Percentiles rank a stretch among this genome's conserved stretches.
These are phyloP conservation scores for Drosophila paulistorum DNA, from an alignment of 1,140 invertebrate genomes.

Conservation along the genomic window DNA sequence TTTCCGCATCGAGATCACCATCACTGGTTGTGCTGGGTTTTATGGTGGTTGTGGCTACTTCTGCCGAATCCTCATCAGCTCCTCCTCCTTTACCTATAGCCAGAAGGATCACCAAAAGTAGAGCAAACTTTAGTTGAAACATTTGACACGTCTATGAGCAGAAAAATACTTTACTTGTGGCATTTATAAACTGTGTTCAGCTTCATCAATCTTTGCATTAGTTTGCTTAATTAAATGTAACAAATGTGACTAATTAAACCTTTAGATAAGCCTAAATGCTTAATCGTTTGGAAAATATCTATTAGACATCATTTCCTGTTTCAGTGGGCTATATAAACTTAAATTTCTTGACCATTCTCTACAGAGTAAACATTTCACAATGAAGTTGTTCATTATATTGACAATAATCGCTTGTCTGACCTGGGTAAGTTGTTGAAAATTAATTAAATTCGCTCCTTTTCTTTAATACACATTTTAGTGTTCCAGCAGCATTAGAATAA, in stretches of 20 bases:
- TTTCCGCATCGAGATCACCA: conserved; percentile 26
- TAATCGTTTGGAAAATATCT: conserved; percentile 33
- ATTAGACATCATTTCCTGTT: conserved; percentile 29
- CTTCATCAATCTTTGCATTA: conserved; percentile 17
- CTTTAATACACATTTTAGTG: conserved; percentile 4
- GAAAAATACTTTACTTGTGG: neutral
- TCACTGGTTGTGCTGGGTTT: neutral
- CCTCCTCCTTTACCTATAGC: neutral
- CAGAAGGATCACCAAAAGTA: conserved; percentile 25
- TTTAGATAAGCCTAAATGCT: conserved; percentile 20
- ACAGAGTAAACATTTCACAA: conserved; percentile 8
- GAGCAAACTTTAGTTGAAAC: conserved; percentile 15
- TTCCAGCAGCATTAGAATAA: conserved; percentile 37
- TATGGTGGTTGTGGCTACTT: neutral
- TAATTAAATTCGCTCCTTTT: neutral
- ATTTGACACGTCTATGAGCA: conserved; percentile 35
- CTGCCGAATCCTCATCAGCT: conserved; percentile 39
- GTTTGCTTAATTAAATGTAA: conserved; percentile 61
- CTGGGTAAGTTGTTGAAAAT: conserved; percentile 43
- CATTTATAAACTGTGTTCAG: conserved; percentile 49
- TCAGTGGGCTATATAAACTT: conserved; percentile 40
- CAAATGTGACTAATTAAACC: conserved; percentile 23
- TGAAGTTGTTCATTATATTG: conserved; percentile 27
- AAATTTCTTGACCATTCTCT: neutral
- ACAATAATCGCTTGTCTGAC: conserved; percentile 26